These are phyloP conservation scores for Ashinkailepas kermadecensis DNA, from an alignment of 2,888 invertebrate genomes.

Conservation along the genomic window DNA sequence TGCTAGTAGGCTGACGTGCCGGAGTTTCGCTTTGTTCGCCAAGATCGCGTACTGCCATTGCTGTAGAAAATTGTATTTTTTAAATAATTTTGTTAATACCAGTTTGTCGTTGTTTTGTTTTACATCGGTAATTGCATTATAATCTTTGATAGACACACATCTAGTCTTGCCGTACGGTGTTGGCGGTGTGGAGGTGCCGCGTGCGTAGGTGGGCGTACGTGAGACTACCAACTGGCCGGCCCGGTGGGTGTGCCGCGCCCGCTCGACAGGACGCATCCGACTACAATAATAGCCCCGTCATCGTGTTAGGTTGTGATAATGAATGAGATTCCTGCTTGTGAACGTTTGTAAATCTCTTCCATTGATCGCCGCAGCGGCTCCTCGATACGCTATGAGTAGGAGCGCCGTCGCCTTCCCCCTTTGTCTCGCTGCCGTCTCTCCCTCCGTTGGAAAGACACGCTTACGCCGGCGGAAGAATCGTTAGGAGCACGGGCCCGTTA, in stretches of 20 bases:
- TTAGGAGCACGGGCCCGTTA: not conserved
- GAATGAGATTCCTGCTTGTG: slow-evolving; percentile 8
- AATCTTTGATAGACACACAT: slow-evolving; percentile 8
- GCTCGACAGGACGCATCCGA: not conserved
- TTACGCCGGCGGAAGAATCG: not conserved
- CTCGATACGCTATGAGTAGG: not conserved
- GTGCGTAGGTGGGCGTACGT: not conserved
- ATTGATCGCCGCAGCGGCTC: not conserved
- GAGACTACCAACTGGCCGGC: not conserved
- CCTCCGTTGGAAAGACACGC: not conserved
- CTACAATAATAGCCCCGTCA: not conserved
- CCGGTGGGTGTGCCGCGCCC: not conserved
- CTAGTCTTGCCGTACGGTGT: slow-evolving; percentile 3
- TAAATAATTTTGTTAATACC: slow-evolving; percentile 15
- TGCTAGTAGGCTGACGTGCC: not conserved
- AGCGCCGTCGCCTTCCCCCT: not conserved
- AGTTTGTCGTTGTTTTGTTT: slow-evolving; percentile 16
- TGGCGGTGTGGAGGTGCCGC: not conserved
- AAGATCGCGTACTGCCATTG: slow-evolving; percentile 9
- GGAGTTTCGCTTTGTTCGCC: not conserved
- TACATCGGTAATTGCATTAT: slow-evolving; percentile 11
- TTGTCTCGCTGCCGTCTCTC: not conserved
- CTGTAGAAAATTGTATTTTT: slow-evolving; percentile 15
- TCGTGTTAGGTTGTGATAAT: slow-evolving; percentile 21
- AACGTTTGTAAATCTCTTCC: not conserved